Evolutionary conservation across 2,797 vertebrate species (phyloP).

Genomic region (Poecilia wingei): DNA sequence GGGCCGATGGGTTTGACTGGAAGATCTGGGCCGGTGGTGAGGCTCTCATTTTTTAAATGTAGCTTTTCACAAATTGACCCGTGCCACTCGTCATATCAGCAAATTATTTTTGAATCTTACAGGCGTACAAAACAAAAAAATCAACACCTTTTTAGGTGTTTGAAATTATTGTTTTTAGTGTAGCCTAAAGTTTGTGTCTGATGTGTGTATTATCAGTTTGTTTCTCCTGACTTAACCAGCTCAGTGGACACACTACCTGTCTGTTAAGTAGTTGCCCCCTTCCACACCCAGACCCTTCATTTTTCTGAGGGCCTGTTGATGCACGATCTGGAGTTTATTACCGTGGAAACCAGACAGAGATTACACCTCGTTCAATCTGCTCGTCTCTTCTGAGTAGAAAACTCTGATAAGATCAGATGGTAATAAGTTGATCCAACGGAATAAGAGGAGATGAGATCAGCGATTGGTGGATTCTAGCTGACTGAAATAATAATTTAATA

Average conservation of each 20-base stretch:
- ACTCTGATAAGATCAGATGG: constrained; percentile 10
- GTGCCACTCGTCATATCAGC: background rate
- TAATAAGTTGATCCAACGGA: constrained; percentile 2
- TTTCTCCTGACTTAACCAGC: background rate
- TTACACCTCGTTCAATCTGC: constrained; percentile 27
- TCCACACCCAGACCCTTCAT: background rate
- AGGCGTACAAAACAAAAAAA: background rate
- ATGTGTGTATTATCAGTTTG: background rate
- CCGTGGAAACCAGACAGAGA: constrained; percentile 40
- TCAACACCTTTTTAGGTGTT: background rate
- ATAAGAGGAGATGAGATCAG: background rate
- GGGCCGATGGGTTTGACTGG: constrained; percentile 98
- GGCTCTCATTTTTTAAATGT: constrained; percentile 57
- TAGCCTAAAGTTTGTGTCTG: background rate
- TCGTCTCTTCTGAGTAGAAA: constrained; percentile 16
- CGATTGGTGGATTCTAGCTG: background rate
- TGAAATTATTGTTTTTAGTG: background rate
- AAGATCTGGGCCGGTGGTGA: constrained; percentile 97
- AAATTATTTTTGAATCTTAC: no score
- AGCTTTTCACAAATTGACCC: background rate
- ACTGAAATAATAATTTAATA: background rate
- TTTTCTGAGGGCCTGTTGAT: constrained; percentile 68
- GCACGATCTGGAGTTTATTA: constrained; percentile 68
- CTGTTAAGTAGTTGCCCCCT: constrained; percentile 42
- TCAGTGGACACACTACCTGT: constrained; percentile 30